These are phyloP conservation scores for Epistrophe eligans DNA, from an alignment of 2,888 invertebrate genomes.

Conservation along the genomic window DNA sequence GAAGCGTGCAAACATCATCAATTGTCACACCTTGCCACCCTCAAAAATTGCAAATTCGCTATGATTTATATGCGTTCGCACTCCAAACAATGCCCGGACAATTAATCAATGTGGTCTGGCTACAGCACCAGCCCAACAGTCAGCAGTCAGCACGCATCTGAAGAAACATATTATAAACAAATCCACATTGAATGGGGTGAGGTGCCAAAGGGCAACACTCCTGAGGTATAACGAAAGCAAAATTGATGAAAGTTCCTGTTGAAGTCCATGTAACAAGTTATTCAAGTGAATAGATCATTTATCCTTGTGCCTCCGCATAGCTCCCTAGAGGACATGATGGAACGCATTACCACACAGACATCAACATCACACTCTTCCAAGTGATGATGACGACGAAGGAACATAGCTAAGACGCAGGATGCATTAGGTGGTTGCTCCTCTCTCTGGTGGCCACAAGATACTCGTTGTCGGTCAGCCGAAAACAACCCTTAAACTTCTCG, in stretches of 20 bases:
- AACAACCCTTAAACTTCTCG: slow-evolving; percentile 70
- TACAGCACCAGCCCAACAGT: background rate
- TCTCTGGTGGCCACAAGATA: slow-evolving; percentile 68
- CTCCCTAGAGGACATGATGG: slow-evolving; percentile 70
- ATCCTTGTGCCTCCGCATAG: slow-evolving; percentile 69
- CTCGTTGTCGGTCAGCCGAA: slow-evolving; percentile 65
- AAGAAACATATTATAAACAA: slow-evolving; percentile 51
- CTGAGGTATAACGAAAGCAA: slow-evolving; percentile 68
- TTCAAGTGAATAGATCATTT: slow-evolving; percentile 76
- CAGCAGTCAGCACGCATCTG: slow-evolving; percentile 59
- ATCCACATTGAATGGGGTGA: slow-evolving; percentile 55
- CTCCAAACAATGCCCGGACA: slow-evolving; percentile 67
- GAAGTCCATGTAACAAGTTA: slow-evolving; percentile 72
- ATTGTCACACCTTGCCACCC: slow-evolving; percentile 76
- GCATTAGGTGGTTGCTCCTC: slow-evolving; percentile 62
- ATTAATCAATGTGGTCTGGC: slow-evolving; percentile 73
- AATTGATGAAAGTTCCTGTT: slow-evolving; percentile 75
- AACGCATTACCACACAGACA: slow-evolving; percentile 68
- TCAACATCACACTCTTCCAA: slow-evolving; percentile 31
- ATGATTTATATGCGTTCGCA: slow-evolving; percentile 74
- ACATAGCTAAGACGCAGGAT: slow-evolving; percentile 60
- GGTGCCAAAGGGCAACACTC: slow-evolving; percentile 56
- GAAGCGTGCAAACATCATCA: slow-evolving; percentile 75
- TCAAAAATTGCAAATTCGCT: slow-evolving; percentile 73
- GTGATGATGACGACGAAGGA: slow-evolving; percentile 25